Evolutionary conservation across 2,888 invertebrate species (phyloP), one percentile per base, ranked within the genome.

Genomic region (Amphipyra berbera): DNA sequence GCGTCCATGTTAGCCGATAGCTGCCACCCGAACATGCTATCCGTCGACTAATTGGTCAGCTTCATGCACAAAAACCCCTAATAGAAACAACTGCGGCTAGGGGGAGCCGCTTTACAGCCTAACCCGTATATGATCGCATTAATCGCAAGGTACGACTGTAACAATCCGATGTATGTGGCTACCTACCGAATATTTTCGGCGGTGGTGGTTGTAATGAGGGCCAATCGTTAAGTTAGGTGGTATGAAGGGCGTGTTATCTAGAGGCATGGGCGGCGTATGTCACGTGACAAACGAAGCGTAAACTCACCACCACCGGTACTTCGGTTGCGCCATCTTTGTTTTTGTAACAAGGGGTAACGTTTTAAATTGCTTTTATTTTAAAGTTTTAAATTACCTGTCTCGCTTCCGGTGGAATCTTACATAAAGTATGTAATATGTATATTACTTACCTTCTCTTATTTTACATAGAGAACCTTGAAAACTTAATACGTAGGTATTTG

Each of bases 21-120:
- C 88, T 87, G 89, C 90, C 90, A 86, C 89, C 88, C 88, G 85
- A 89, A 92, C 92, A 91, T 92, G 92, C 90, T 90, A 90, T 89
- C 88, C 87, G 78, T 83, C 89, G 89, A 91, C 92, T 93, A 93
- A 93, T 93, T 93, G 93, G 92, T 89, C 90, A 89, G 84, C 84
- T 87, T 83, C 89, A 87, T 90, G 89, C 88, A 90, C 89, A 90
- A 92, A 92, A 92, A 91, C 88, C 89, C 90, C 88, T 88, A 89
- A 90, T 86, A 88, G 84, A 83, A 87, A 86, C 88, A 84, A 89
- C 86, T 82, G 86, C 69, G 84, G 81, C 81, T 76, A 84, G 88
- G 89, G 90, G 87, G 84, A 85, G 85, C 80, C 84, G 81, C 80
- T 83, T 84, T 82, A 86, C 84, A 83, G 78, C 83, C 82, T 79